A percentile compares a stretch with the other conserved stretches of the same genome.
Evolutionary conservation across 1,140 invertebrate genomes (phyloP).

Genomic region (Drosophila pectinifera): DNA sequence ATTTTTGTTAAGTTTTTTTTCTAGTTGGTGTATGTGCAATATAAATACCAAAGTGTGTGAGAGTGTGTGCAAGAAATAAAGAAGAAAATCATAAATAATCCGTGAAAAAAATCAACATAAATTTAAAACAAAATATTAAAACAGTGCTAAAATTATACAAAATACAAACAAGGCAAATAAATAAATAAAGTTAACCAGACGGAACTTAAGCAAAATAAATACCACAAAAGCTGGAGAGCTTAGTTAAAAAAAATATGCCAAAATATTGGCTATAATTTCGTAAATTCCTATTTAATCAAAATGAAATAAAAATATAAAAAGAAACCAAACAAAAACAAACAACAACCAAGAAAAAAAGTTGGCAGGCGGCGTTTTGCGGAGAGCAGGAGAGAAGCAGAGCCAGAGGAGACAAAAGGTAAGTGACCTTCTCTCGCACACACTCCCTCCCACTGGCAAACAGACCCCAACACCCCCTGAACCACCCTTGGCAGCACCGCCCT

Average conservation of each 20-base stretch:
- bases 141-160: constrained; percentile 7
- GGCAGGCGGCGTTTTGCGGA: constrained; percentile 34
- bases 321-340: constrained; percentile 31
- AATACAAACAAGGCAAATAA: constrained; percentile 12
- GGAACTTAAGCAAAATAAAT: constrained; percentile 1
- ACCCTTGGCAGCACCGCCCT: neutral
- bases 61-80: constrained; percentile 16
- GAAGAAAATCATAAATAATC: constrained; percentile 1
- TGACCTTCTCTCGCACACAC: constrained; percentile 55
- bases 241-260: constrained; percentile 8
- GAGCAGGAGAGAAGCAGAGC: constrained; percentile 26
- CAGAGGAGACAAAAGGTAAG: constrained; percentile 67
- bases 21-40: constrained; percentile 8
- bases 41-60: neutral
- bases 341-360: constrained; percentile 8
- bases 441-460: neutral
- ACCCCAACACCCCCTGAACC: too few relatives aligned
- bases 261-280: neutral
- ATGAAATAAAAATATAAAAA: constrained; percentile 12
- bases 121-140: neutral
- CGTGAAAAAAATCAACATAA: neutral
- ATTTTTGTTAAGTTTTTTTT: constrained; percentile 23
- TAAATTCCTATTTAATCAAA: neutral
- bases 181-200: constrained; percentile 12
- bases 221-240: neutral